Base-by-base conservation (phyloP, 2,888 invertebrate genomes). In the Parnassius smintheus region DNA sequence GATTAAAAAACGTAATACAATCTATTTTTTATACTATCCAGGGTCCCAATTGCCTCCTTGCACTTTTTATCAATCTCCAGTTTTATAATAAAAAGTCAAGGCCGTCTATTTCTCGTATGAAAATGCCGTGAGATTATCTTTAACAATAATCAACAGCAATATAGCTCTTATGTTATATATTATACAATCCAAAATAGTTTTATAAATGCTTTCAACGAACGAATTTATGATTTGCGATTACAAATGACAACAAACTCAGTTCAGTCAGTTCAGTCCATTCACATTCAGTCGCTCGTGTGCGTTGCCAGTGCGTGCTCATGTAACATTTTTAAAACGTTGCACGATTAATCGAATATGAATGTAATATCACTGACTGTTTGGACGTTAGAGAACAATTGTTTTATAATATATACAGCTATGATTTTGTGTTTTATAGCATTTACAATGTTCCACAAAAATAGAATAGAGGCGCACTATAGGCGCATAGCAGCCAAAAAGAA, bases 341-440 rank as follows among this genome's bases (percentile, higher is more conserved):
- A 8, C 35, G 58, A 11, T 48, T 46, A 59, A 55, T 18, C 46
- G 9, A 83, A 68, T 69, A 91, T 91, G 91, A 91, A 91, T 69
- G 64, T 86, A 42, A 82, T 91, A 60, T 90, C 91, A 44, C 63
- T 85, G 7, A 78, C 80, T 2, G 82, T 91, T 64, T 90, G 85
- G 85, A 83, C 85, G 9, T 73, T 91, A 68, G 91, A 91, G 70
- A 84, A 86, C 50, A 86, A 91, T 72, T 91, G 89, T 82, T 88
- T 84, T 69, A 75, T 81, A 42, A 86, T 91, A 51, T 91, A 91
- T 61, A 82, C 84, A 7, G 78, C 79, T 1, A 70, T 91, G 57
- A 79, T 88, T 49, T 78, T 84, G 62, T 80, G 82, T 72, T 91
- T 91, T 64, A 70, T 89, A 22, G 78, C 73, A 9, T 90, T 91